Conservation (phyloP, 23 tunicate genomes). For the Botrylloides violaceus region DNA sequence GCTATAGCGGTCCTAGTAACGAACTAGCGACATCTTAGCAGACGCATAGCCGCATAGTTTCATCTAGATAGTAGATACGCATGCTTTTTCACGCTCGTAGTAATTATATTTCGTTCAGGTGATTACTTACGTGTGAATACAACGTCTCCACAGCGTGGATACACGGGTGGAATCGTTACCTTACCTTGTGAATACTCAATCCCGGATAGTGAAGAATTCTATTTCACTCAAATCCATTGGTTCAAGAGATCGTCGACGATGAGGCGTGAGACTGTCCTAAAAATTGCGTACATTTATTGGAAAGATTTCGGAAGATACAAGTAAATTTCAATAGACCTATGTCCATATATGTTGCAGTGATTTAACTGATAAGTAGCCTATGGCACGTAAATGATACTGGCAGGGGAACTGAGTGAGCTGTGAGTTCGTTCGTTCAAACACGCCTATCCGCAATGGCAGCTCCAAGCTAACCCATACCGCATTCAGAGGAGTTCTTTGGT, state of each 20-base stretch:
- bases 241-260: neutral
- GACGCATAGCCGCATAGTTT: no score
- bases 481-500: no score
- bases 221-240: neutral
- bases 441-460: no score
- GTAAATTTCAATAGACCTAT: neutral
- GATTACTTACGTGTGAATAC: neutral
- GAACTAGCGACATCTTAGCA: no score
- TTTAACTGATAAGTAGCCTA: neutral
- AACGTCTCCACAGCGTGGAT: neutral
- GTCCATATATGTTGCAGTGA: neutral
- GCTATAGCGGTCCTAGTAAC: no score
- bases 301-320: neutral
- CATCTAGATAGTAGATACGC: no score
- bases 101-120: neutral
- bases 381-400: no score
- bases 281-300: neutral
- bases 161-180: constrained; percentile 7
- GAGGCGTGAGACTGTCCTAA: neutral
- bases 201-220: neutral
- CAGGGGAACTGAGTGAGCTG: no score
- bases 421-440: no score
- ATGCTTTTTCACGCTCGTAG: no score
- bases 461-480: no score
- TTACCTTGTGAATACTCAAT: constrained; percentile 3